Evolutionary conservation across 2,888 invertebrate genomes (phyloP).

Genomic region (Sinohyriopsis cumingii): DNA sequence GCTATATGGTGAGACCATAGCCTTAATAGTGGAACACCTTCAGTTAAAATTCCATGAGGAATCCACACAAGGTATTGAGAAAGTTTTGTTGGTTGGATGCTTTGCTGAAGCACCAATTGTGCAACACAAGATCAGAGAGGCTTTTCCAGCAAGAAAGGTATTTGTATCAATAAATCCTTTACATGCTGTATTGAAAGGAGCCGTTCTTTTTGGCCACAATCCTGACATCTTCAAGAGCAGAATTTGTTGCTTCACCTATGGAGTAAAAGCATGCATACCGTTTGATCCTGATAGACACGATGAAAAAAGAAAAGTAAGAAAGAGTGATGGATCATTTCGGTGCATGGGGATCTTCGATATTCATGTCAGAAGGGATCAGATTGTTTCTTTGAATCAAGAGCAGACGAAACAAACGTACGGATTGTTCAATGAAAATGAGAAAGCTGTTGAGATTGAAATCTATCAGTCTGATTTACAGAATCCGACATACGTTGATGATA

Average conservation of each 20-base stretch:
- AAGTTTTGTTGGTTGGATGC: constrained; percentile 24
- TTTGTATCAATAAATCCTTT: constrained; percentile 24
- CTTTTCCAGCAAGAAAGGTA: constrained; percentile 10
- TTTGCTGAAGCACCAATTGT: constrained; percentile 31
- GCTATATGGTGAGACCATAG: constrained; percentile 17
- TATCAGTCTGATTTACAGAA: constrained; percentile 12
- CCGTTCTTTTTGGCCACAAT: constrained; percentile 28
- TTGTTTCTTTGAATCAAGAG: constrained; percentile 3
- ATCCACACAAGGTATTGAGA: constrained; percentile 5
- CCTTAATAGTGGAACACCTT: constrained; percentile 9
- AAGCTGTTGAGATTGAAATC: constrained; percentile 3
- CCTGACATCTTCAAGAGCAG: constrained; percentile 23
- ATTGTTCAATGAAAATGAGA: constrained; percentile 18
- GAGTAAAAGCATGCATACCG: constrained; percentile 1
- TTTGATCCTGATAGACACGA: constrained; percentile 16
- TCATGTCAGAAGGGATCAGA: constrained; percentile 16
- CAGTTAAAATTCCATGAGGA: constrained; percentile 2
- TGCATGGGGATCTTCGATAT: constrained; percentile 18
- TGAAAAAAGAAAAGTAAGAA: constrained; percentile 9
- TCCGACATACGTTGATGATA: constrained; percentile 29
- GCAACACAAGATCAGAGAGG: constrained; percentile 8
- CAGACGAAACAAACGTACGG: constrained; percentile 6
- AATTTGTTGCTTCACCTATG: constrained; percentile 24
- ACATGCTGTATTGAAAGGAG: constrained; percentile 23
- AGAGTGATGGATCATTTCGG: constrained; percentile 5